Evolutionary conservation across 2,888 invertebrate genomes (phyloP).

Genomic region (Gymnoscelis rufifasciata): DNA sequence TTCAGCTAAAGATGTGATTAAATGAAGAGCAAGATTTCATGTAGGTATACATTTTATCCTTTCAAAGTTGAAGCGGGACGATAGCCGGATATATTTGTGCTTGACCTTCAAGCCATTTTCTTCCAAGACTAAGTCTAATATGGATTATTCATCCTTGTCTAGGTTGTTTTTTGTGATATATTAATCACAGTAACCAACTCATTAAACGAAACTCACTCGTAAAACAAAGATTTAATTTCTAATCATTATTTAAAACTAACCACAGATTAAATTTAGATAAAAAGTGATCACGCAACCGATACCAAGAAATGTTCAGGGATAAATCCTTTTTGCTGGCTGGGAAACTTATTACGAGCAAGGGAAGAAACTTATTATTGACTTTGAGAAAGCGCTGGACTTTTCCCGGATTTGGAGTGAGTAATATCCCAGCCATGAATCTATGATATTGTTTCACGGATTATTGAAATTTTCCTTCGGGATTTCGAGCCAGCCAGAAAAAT

Average conservation of each 20-base stretch:
- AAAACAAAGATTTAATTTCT: background rate
- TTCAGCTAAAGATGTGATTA: too few relatives aligned
- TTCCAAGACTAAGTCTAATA: too few relatives aligned
- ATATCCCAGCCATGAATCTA: slow-evolving; percentile 8
- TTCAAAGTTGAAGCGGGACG: too few relatives aligned
- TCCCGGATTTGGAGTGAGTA: slow-evolving; percentile 8
- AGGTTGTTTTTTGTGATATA: too few relatives aligned
- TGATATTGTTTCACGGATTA: slow-evolving; percentile 20
- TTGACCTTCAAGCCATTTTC: too few relatives aligned
- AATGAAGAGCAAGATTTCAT: too few relatives aligned
- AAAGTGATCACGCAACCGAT: background rate
- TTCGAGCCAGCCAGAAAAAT: slow-evolving; percentile 4
- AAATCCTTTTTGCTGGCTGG: slow-evolving; percentile 2
- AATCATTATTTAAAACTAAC: slow-evolving; percentile 2
- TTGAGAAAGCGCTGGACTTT: slow-evolving; percentile 9
- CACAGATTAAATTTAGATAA: background rate
- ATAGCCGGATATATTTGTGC: too few relatives aligned
- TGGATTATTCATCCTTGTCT: too few relatives aligned
- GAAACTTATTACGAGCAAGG: background rate
- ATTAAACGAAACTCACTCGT: too few relatives aligned
- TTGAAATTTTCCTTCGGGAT: slow-evolving; percentile 14
- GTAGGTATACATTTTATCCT: too few relatives aligned
- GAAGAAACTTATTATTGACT: slow-evolving; percentile 11
- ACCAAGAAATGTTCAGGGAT: background rate
- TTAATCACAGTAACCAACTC: too few relatives aligned